Base-by-base conservation (phyloP, 2,797 vertebrate species). In the Chaenodraco wilsoni region DNA sequence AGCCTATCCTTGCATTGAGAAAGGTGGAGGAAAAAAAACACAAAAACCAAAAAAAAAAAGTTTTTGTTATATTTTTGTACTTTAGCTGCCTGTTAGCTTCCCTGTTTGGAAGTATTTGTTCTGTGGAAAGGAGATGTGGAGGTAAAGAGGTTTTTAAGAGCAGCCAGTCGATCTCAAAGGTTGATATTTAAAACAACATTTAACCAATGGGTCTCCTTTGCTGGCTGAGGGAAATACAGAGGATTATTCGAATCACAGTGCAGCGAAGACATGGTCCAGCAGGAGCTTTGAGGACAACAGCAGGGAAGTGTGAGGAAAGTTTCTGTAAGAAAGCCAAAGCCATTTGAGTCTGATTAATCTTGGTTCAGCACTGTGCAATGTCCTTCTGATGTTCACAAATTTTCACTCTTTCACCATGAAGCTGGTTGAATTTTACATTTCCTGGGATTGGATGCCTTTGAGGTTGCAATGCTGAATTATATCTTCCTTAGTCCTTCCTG, bases 1-100 rank as follows among this genome's bases (percentile, higher is more conserved):
- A 94, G 94, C 95, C 94, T 95, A 88, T 86, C 95, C 83, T 92
- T 89, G 83, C 90, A 96, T 90, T 66, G 51, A 90, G 81, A 88
- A 85, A 73, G 80, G 82, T 86, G 80, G 84, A 90, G 69, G 65
- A 70, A 76, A 87, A 78, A 78, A 76, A 80, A 70, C 19, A 43
- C 3, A 78, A 72, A 84, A 81, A 74, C 21, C 46, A 59, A 72
- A 78, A 75, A 79, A 83, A 82, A 70, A 92, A 95, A 89, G 91
- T 94, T 93, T 91, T 91, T 95, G 95, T 95, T 97, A 94, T 97
- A 97, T 97, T 98, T 98, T 97, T 97, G 95, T 97, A 97, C 95
- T 95, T 88, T 84, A 89, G 94, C 88, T 88, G 83, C 82, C 80
- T 85, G 86, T 88, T 95, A 95, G 78, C 74, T 89, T 84, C 87